Evolutionary conservation across 1,140 invertebrate species (phyloP), one percentile per base, ranked within the genome.

Genomic region (Tetragonula clypearis): DNA sequence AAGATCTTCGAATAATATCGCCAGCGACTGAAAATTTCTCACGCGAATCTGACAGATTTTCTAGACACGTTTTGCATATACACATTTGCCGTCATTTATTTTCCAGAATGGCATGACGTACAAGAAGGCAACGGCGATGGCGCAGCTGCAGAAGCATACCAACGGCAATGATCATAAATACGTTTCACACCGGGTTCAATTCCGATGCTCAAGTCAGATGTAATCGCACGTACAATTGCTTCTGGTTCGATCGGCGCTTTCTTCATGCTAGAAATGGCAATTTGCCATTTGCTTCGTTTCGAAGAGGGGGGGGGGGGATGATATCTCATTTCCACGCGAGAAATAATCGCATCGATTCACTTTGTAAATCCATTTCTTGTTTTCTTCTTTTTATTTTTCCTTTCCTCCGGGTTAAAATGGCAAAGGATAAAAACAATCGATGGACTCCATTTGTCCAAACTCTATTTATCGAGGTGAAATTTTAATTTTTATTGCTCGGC

Each of bases 151-250:
- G 35, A 35, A 35, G 53, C 30, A n/a, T 35, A 58, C 66, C 53
- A 23, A 19, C n/a, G 23, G 23, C 26, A 17, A 58, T 41, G 21
- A 80, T 79, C 77, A 21, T 72, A 71, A 79, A 71, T 55, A 55
- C 77, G 53, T 26, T 79, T 79, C 65, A 55, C 77, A 26, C 53
- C 68, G 17, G 26, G 68, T 30, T 49, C 79, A 30, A 80, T 35
- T 80, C 41, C 60, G 60, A 80, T 58, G 79, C 65, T 79, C 65
- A 55, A 80, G 58, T 80, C 79, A 41, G n/a, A 23, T 71, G 66
- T 80, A 71, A 80, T 80, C 21, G 62, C 76, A 17, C 1, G 30
- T 35, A 41, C 30, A 53, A 71, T 72, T 26, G 66, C 79, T 17
- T 23, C 65, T 58, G 23, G 30, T 71, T 71, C 55, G 66, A 65